phyloP scores from a whole-genome alignment of 2,797 vertebrate genomes.

The Gymnothorax javanicus region DNA sequence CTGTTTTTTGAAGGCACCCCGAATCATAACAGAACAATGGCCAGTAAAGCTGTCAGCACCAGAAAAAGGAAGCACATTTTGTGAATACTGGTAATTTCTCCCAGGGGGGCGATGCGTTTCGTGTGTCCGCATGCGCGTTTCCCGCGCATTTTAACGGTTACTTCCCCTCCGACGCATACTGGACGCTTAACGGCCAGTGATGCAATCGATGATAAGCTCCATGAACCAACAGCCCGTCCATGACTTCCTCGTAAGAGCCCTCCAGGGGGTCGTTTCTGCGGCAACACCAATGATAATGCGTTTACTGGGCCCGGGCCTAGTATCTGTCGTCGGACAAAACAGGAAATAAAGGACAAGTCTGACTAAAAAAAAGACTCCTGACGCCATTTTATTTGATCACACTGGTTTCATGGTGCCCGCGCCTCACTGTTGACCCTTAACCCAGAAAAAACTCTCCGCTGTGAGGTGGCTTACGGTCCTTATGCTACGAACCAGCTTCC shows the following conservation, averaged over 20 bases:
- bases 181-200: conserved; percentile 18
- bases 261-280: conserved; percentile 5
- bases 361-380: not conserved
- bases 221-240: conserved; percentile 13
- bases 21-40: not conserved
- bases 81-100: not conserved
- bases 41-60: not conserved
- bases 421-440: not conserved
- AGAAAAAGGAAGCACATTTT: not conserved
- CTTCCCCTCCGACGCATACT: conserved; percentile 15
- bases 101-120: not conserved
- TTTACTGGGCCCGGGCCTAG: not conserved
- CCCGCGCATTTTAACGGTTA: conserved; percentile 16
- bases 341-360: not conserved
- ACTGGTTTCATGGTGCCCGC: not conserved
- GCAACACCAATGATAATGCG: conserved; percentile 15
- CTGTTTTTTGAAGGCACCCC: not conserved
- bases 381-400: conserved; percentile 14
- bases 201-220: conserved; percentile 27
- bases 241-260: conserved; percentile 17
- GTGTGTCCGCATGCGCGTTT: not conserved
- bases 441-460: not conserved
- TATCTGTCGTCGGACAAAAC: conserved; percentile 14
- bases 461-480: not conserved
- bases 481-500: not conserved